phyloP scores from a whole-genome alignment of 2,113 vertebrate genomes.

The Oxygymnocypris stewartii region DNA sequence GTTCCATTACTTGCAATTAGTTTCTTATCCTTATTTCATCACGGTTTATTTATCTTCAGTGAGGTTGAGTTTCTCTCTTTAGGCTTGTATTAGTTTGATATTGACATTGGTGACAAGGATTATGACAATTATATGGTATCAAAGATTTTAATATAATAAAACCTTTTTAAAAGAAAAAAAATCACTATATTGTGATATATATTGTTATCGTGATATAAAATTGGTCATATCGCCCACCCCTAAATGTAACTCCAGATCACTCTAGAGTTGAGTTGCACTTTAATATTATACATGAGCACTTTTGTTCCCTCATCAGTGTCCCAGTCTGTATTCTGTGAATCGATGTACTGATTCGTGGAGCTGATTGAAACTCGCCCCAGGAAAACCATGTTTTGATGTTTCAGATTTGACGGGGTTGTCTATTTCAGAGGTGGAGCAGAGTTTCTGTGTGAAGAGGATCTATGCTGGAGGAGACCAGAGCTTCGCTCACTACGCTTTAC shows the following conservation, averaged over 20 bases:
- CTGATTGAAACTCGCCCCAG: not conserved
- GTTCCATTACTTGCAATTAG: no score
- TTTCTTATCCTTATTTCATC: no score
- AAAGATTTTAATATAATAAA: no score
- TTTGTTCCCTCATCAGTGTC: not conserved
- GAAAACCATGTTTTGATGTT: not conserved
- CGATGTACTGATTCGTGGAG: not conserved
- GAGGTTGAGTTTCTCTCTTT: no score
- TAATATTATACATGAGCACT: not conserved
- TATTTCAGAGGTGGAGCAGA: conserved; percentile 77
- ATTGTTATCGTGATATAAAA: no score
- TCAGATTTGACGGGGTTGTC: conserved; percentile 44
- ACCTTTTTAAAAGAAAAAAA: no score
- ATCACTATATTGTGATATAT: no score
- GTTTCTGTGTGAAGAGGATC: conserved; percentile 88
- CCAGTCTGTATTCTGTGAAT: not conserved
- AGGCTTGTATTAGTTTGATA: no score
- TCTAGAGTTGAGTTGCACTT: not conserved
- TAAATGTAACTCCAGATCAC: not conserved
- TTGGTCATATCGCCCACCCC: no score
- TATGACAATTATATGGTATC: no score
- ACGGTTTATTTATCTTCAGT: no score
- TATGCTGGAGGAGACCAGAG: conserved; percentile 98
- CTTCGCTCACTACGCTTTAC: conserved; percentile 87
- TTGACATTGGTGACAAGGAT: no score